Evolutionary conservation across 2,797 vertebrate species (phyloP), one percentile per base, ranked within the genome.

Genomic region (Etheostoma nigrum): DNA sequence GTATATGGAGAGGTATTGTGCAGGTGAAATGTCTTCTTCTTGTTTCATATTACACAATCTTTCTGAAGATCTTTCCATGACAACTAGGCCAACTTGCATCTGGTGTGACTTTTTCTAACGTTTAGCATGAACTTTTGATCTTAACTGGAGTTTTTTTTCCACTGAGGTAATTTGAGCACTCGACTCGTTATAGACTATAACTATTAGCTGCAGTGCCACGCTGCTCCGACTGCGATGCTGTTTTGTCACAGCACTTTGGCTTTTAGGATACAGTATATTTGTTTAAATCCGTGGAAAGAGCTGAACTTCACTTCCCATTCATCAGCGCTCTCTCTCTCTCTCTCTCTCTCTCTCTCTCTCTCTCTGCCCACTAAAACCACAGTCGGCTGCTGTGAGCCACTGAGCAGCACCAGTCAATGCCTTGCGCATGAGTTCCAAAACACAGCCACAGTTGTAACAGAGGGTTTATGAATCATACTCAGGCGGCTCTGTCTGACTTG

Each of bases 401-500:
- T 16, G 44, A 33, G 36, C 23, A 12, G 33, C 47, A 40, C 27
- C 51, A 14, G 1, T 44, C 33, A 52, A 7, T 65, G 78, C 54
- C 60, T 74, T 67, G 57, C 76, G 72, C 49, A 78, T 61, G 23
- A 63, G 76, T 58, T 25, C 12, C 33, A 57, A 47, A 72, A 57
- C n/a, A 51, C 16, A 30, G 9, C 9, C 13, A 21, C 25, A 54
- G 36, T 33, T 0, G 0, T 18, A 51, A 57, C 14, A 61, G 52
- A 15, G n/a, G n/a, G 16, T 30, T 67, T 4, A 36, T 44, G 13
- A 47, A 54, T 74, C 25, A 14, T 25, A 30, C 10, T 54, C 27
- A 36, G 13, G 18, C 25, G 1, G 42, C 1, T 61, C 4, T 16
- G 5, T 25, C 36, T 69, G 53, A 48, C 53, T 21, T 25, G 27